A percentile compares a stretch with the other conserved stretches of the same genome.
Evolutionary conservation across 2,888 invertebrate species (phyloP).

Genomic region (Thumatha senex): DNA sequence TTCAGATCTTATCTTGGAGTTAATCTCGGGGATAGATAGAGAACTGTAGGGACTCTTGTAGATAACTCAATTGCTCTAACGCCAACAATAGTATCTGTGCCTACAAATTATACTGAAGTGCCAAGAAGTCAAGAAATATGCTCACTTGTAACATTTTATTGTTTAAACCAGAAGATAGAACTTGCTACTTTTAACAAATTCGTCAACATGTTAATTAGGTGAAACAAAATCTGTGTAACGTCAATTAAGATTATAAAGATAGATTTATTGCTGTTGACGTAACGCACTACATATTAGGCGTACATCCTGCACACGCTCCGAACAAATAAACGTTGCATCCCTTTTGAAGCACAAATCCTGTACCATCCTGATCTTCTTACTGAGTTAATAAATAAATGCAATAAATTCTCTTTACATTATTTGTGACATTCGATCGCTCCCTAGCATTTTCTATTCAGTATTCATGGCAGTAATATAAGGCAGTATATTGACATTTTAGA

Average conservation of each 20-base stretch:
- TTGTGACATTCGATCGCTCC: constrained; percentile 52
- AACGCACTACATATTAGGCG: constrained; percentile 61
- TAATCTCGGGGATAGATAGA: constrained; percentile 68
- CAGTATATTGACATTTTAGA: neutral
- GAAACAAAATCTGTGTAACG: constrained; percentile 50
- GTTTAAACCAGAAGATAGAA: constrained; percentile 25
- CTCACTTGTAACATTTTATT: constrained; percentile 24
- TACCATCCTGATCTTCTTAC: constrained; percentile 65
- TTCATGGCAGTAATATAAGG: constrained; percentile 6
- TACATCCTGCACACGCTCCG: constrained; percentile 69
- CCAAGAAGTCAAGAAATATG: constrained; percentile 13
- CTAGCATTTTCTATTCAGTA: constrained; percentile 36
- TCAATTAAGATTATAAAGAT: constrained; percentile 63
- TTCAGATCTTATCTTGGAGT: constrained; percentile 69
- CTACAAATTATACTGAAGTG: constrained; percentile 43
- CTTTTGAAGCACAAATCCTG: constrained; percentile 66
- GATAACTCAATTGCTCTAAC: constrained; percentile 74
- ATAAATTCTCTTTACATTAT: constrained; percentile 74
- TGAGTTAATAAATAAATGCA: constrained; percentile 74
- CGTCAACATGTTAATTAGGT: constrained; percentile 48
- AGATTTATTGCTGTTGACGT: constrained; percentile 68
- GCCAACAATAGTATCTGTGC: constrained; percentile 53
- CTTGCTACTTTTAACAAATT: constrained; percentile 52
- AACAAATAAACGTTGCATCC: constrained; percentile 71
- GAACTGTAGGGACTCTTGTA: constrained; percentile 55